Base-by-base conservation (phyloP, 2,888 invertebrate species). In the Glyphotaelius pellucidus region DNA sequence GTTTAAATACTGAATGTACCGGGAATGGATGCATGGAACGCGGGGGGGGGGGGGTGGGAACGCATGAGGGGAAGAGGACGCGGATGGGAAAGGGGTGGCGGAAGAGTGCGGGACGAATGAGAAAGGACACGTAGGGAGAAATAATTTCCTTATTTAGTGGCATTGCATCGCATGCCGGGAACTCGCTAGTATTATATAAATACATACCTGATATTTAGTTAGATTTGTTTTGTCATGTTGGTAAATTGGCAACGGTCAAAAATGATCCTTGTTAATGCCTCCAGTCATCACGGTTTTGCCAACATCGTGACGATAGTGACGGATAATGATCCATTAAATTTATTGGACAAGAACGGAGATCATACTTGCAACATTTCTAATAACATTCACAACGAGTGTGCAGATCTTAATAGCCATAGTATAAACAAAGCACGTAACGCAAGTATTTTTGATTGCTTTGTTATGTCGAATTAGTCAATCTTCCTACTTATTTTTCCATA, bases 301-400 rank as follows among this genome's bases (percentile, higher is more conserved):
- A 31, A 19, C 67, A 11, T 88, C 88, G 88, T 88, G 88, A 88
- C 79, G 30, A 19, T 30, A 14, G 88, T 31, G 31, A 88, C 52
- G 88, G 67, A 67, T 67, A 87, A 87, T 87, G 87, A 88, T 32
- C 32, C 88, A 67, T 88, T 88, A 52, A 52, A 52, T 30, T 25
- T 52, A 52, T 35, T 52, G 87, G 32, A 87, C 87, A 67, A 25
- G 87, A 87, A 67, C 87, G 31, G 19, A 30, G 67, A 31, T n/a
- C 15, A 42, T n/a, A n/a, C n/a, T 85, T n/a, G 85, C 38, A 85
- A 38, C 38, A n/a, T 85, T 42, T 19, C 3, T 38, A 25, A 32
- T 7, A n/a, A 67, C 25, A n/a, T 67, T 67, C 25, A 7, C 67
- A 2, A n/a, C 25, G 67, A n/a, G 1, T 67, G 9, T 7, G 67